Evolutionary conservation across 2,888 invertebrate genomes (phyloP).

Genomic region (Chaitophorus viminalis): DNA sequence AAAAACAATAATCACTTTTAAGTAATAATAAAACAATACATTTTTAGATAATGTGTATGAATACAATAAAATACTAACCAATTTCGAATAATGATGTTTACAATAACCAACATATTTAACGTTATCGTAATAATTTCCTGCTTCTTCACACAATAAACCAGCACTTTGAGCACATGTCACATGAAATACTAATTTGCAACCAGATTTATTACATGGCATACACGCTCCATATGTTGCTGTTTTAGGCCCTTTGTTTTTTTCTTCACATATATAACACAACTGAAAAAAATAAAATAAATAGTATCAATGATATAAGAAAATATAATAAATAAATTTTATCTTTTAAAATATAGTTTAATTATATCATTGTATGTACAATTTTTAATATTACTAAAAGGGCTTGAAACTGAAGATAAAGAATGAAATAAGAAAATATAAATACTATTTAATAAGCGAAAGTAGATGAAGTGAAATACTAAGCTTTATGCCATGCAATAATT

Average conservation of each 20-base stretch:
- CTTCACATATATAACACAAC: constrained; percentile 92
- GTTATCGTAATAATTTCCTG: constrained; percentile 94
- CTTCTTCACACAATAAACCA: constrained; percentile 95
- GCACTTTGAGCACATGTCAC: constrained; percentile 96
- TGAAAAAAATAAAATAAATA: constrained; percentile 20
- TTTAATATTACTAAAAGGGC: background rate
- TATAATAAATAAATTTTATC: background rate
- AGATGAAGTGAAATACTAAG: background rate
- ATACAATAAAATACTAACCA: constrained; percentile 67
- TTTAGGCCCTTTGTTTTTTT: constrained; percentile 81
- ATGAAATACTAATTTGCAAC: constrained; percentile 96
- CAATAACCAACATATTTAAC: constrained; percentile 99
- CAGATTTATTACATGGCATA: constrained; percentile 97
- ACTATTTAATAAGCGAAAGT: constrained; percentile 17
- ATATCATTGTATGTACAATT: background rate
- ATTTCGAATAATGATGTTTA: constrained; percentile 93
- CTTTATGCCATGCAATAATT: constrained; percentile 37
- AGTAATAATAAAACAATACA: background rate
- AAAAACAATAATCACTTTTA: background rate
- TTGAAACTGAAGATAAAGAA: constrained; percentile 26
- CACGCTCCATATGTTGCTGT: constrained; percentile 84
- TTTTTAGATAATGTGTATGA: background rate
- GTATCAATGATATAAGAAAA: background rate
- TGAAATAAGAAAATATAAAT: constrained; percentile 12
- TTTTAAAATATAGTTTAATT: constrained; percentile 8